Conservation (phyloP, 1,140 invertebrate genomes). For the Oryctes rhinoceros region DNA sequence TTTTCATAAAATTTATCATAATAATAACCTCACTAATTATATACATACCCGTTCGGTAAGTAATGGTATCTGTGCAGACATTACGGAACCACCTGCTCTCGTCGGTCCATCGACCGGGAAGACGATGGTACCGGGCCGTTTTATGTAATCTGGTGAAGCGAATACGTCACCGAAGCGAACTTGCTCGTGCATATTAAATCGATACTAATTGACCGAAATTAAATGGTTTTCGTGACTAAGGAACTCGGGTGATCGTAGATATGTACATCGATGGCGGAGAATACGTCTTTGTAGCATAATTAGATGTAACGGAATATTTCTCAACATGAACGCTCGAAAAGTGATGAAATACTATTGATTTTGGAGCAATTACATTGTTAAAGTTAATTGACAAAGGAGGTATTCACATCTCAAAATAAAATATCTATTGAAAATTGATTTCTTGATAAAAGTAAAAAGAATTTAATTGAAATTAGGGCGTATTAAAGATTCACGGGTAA, state of each 20-base stretch:
- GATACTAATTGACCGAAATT: conserved; percentile 28
- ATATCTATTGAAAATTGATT: no score
- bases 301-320: not conserved
- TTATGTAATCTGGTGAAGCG: not conserved
- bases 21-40: conserved; percentile 33
- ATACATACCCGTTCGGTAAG: conserved; percentile 29
- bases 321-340: not conserved
- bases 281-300: no score
- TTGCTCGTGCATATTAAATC: conserved; percentile 22
- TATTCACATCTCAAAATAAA: no score
- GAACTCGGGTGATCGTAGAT: not conserved
- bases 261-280: no score
- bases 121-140: not conserved
- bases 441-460: no score
- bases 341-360: no score
- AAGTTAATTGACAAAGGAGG: no score
- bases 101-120: not conserved
- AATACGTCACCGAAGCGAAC: conserved; percentile 17
- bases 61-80: conserved; percentile 24
- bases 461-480: no score
- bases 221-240: conserved; percentile 1
- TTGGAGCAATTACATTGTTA: no score
- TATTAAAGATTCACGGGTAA: no score
- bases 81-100: conserved; percentile 15
- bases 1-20: conserved; percentile 34